These are phyloP conservation scores for Mythimna loreyi DNA, from an alignment of 2,888 invertebrate genomes.

Conservation along the genomic window DNA sequence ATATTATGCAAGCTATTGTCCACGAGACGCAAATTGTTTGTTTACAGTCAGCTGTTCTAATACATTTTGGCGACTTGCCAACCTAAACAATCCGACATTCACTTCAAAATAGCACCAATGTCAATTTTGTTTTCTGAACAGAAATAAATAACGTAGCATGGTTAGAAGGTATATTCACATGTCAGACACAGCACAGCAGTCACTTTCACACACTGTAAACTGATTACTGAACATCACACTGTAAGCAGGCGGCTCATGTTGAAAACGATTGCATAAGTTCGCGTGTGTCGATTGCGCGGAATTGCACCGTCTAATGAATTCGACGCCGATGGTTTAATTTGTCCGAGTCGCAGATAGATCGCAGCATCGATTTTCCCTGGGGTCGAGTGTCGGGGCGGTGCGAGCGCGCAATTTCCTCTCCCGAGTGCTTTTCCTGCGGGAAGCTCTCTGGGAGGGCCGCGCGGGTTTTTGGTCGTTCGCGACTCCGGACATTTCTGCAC, in stretches of 20 bases:
- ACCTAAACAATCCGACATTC: conserved; percentile 82
- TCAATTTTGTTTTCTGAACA: conserved; percentile 88
- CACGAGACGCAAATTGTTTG: conserved; percentile 83
- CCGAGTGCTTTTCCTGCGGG: conserved; percentile 72
- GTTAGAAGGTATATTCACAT: conserved; percentile 43
- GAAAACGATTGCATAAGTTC: conserved; percentile 84
- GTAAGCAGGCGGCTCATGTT: conserved; percentile 76
- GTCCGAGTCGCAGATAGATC: conserved; percentile 66
- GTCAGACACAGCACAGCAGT: conserved; percentile 67
- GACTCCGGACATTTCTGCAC: conserved; percentile 89
- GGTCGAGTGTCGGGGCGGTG: conserved; percentile 60
- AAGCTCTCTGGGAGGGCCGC: conserved; percentile 76
- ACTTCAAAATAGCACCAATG: conserved; percentile 88
- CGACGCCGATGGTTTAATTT: conserved; percentile 77
- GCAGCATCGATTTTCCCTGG: conserved; percentile 65
- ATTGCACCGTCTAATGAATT: conserved; percentile 83
- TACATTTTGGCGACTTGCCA: conserved; percentile 83
- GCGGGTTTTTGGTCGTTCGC: conserved; percentile 82
- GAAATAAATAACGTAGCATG: conserved; percentile 72
- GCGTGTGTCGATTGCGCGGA: conserved; percentile 80
- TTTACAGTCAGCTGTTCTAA: conserved; percentile 89
- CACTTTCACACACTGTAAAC: conserved; percentile 79
- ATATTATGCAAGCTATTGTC: conserved; percentile 71
- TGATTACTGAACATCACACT: conserved; percentile 82
- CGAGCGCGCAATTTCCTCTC: conserved; percentile 70